Conservation (phyloP, 2,888 invertebrate species). For the Papilio demoleus region DNA sequence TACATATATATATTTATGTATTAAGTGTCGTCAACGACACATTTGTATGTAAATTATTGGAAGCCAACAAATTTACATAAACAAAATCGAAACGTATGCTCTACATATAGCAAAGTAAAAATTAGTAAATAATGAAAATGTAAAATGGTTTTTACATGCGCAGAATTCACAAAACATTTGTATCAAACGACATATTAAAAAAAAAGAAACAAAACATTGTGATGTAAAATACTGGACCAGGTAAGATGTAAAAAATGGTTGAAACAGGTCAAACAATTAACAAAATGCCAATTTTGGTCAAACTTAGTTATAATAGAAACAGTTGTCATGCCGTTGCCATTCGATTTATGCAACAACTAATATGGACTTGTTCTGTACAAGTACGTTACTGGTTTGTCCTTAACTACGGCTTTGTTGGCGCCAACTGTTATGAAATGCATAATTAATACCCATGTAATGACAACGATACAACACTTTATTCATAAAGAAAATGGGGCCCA, state of each 20-base stretch:
- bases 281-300: neutral
- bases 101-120: neutral
- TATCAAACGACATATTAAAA: neutral
- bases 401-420: neutral
- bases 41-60: slow-evolving; percentile 27
- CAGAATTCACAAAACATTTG: too few relatives aligned
- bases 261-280: neutral
- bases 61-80: slow-evolving; percentile 11
- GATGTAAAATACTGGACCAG: too few relatives aligned
- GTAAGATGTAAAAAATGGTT: too few relatives aligned
- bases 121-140: too few relatives aligned
- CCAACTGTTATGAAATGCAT: neutral
- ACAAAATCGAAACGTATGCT: neutral
- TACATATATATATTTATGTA: neutral
- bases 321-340: neutral
- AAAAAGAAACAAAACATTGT: neutral
- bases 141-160: too few relatives aligned
- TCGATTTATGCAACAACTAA: neutral
- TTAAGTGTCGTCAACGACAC: neutral
- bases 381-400: neutral
- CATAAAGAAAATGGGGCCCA: neutral
- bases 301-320: neutral
- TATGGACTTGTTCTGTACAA: neutral
- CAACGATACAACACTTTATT: neutral
- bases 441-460: neutral